These are phyloP conservation scores for Empis stercorea DNA, from an alignment of 2,888 invertebrate genomes.

Conservation along the genomic window DNA sequence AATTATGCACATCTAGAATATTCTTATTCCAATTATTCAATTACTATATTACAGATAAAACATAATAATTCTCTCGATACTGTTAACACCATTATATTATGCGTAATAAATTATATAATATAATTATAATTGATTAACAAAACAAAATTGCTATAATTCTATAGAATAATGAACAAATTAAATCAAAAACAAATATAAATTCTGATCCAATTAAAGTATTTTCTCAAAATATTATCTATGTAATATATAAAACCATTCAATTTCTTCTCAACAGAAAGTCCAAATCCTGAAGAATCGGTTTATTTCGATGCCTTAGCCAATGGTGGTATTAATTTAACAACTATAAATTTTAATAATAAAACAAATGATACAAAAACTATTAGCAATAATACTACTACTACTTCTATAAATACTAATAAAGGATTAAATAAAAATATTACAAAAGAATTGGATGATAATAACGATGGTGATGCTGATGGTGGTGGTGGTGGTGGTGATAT, in stretches of 20 bases:
- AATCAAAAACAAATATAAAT: no score
- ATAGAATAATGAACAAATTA: no score
- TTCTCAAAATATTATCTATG: no score
- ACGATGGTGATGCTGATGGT: conserved; percentile 17
- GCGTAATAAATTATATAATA: no score
- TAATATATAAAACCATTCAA: background rate
- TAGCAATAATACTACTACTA: background rate
- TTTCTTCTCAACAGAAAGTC: conserved; percentile 33
- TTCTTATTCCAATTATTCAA: no score
- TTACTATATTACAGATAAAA: no score
- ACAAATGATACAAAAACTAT: background rate
- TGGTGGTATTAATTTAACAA: conserved; percentile 23
- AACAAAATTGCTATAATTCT: no score
- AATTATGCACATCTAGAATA: no score
- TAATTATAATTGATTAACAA: no score
- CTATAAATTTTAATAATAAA: background rate
- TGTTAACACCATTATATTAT: no score
- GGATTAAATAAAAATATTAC: background rate
- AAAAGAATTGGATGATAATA: background rate
- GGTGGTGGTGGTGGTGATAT: conserved; percentile 16
- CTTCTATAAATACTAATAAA: background rate
- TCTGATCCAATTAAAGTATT: no score
- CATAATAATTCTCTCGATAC: no score
- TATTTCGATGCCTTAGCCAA: conserved; percentile 73
- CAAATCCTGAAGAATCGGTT: conserved; percentile 60